Conservation (phyloP, 2,113 vertebrate species). For the Pseudolaguvia tuberculata region DNA sequence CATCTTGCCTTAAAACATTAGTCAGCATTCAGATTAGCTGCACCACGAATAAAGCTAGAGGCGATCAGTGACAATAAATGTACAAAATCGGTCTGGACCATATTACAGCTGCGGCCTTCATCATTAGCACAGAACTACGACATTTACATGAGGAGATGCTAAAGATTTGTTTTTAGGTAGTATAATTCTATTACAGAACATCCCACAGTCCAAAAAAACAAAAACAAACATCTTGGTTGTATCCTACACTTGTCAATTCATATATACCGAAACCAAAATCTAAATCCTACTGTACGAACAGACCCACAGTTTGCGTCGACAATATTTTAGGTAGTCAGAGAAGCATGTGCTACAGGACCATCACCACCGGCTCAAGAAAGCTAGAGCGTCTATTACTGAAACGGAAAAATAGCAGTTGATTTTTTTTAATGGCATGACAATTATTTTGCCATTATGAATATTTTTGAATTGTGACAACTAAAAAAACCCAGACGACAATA, state of each 20-base stretch:
- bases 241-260: slow-evolving; percentile 21
- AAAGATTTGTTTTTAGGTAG: slow-evolving; percentile 43
- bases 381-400: slow-evolving; percentile 44
- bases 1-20: not conserved
- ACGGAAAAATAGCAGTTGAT: slow-evolving; percentile 38
- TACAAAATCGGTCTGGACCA: not conserved
- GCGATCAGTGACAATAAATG: not conserved
- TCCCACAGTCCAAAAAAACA: slow-evolving; percentile 25
- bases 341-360: slow-evolving; percentile 48
- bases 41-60: slow-evolving; percentile 17
- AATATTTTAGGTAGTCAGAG: slow-evolving; percentile 47
- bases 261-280: slow-evolving; percentile 39
- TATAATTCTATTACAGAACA: slow-evolving; percentile 32
- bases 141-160: slow-evolving; percentile 30
- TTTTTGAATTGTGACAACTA: slow-evolving; percentile 41
- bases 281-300: slow-evolving; percentile 25
- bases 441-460: slow-evolving; percentile 33
- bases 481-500: slow-evolving; percentile 45
- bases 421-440: slow-evolving; percentile 22
- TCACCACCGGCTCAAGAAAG: slow-evolving; percentile 41
- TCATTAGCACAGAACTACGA: slow-evolving; percentile 7
- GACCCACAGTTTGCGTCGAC: slow-evolving; percentile 37
- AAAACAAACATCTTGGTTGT: slow-evolving; percentile 25
- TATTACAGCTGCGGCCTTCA: slow-evolving; percentile 7
- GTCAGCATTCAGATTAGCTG: slow-evolving; percentile 1